Conservation (phyloP, 1,140 invertebrate genomes). For the Drosophila repletoides region DNA sequence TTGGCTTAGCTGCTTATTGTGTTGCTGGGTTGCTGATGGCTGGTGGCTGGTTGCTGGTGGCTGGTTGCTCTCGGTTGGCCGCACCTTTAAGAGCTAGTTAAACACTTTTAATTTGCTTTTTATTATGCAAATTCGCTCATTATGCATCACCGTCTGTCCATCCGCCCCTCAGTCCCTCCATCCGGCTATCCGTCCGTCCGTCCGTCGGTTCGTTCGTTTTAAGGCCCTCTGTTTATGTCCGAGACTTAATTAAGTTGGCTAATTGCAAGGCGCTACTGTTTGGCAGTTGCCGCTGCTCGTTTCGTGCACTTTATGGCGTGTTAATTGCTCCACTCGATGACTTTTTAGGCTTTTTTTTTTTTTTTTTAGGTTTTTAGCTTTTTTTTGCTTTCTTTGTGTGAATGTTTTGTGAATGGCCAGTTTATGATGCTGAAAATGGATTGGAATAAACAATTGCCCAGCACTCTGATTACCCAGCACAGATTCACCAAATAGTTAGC, state of each 20-base stretch:
- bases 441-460: neutral
- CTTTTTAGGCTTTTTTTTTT: conserved; percentile 28
- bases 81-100: conserved; percentile 40
- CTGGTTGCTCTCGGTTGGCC: conserved; percentile 28
- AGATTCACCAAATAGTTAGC: too few species aligned
- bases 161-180: too few species aligned
- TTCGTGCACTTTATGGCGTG: conserved; percentile 36
- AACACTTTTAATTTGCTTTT: conserved; percentile 59
- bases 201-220: conserved; percentile 28
- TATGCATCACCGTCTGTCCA: too few species aligned
- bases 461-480: too few species aligned
- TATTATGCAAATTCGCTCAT: conserved; percentile 74
- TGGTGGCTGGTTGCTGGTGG: conserved; percentile 2
- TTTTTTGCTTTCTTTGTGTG: neutral
- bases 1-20: too few species aligned
- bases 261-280: conserved; percentile 72
- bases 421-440: conserved; percentile 45
- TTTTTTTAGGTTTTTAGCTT: conserved; percentile 12
- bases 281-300: conserved; percentile 27
- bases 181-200: too few species aligned
- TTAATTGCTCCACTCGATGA: conserved; percentile 23
- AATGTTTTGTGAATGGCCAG: neutral
- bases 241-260: conserved; percentile 68
- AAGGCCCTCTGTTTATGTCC: conserved; percentile 51
- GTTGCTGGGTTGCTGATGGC: too few species aligned